Conservation (phyloP, 1,140 invertebrate species). For the Penaeus indicus region DNA sequence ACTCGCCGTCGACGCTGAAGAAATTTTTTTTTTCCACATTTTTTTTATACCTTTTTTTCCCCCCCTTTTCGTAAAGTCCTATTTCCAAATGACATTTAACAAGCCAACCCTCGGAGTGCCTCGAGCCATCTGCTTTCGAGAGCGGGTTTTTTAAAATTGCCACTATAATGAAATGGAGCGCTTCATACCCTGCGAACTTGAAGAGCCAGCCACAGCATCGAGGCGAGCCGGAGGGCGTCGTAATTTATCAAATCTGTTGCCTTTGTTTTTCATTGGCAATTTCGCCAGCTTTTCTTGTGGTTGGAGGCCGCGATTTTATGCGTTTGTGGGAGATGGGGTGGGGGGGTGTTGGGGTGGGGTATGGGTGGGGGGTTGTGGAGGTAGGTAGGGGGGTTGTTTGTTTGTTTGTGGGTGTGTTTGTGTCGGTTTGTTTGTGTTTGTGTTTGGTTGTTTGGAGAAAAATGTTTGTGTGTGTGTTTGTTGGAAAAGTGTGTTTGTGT, state of each 20-base stretch:
- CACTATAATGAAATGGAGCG: slow-evolving; percentile 25
- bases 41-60: too few relatives aligned
- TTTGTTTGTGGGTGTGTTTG: too few relatives aligned
- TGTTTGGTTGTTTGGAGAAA: slow-evolving; percentile 13
- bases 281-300: too few relatives aligned
- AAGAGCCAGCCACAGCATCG: background rate
- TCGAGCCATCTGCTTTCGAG: background rate
- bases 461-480: slow-evolving; percentile 12
- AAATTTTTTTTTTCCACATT: background rate
- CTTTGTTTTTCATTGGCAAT: too few relatives aligned
- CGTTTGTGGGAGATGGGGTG: background rate
- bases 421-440: background rate
- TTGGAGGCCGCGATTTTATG: background rate
- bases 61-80: background rate
- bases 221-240: background rate
- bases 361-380: too few relatives aligned
- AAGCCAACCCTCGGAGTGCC: slow-evolving; percentile 12
- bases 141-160: slow-evolving; percentile 22
- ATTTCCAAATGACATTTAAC: slow-evolving; percentile 20
- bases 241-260: slow-evolving; percentile 28
- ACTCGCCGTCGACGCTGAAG: background rate
- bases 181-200: background rate
- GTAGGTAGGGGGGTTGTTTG: too few relatives aligned
- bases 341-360: too few relatives aligned
- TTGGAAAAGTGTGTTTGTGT: slow-evolving; percentile 5